These are phyloP conservation scores for Synanthedon tipuliformis DNA, from an alignment of 2,888 invertebrate genomes.

Conservation along the genomic window DNA sequence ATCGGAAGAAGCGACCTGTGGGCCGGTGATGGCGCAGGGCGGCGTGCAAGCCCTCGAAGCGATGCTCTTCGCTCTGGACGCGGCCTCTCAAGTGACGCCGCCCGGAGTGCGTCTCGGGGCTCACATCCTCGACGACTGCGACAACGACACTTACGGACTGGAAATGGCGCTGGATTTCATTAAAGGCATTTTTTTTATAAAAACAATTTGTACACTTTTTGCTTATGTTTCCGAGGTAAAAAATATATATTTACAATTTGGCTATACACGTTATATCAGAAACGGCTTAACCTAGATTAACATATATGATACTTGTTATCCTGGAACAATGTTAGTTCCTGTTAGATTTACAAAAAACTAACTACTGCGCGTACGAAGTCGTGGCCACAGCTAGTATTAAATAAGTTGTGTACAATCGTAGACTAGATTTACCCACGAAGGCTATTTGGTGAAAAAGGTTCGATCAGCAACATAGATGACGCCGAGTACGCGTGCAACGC, in stretches of 20 bases:
- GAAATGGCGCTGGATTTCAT: slow-evolving; percentile 95
- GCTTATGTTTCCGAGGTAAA: no score
- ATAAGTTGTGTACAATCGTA: no score
- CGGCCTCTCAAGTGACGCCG: slow-evolving; percentile 71
- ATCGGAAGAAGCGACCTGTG: slow-evolving; percentile 83
- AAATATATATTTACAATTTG: no score
- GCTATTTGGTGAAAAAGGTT: slow-evolving; percentile 70
- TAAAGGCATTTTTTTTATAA: slow-evolving; percentile 72
- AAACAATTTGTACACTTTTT: no score
- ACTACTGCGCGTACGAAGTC: no score
- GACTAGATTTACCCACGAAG: no score
- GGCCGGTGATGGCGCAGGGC: slow-evolving; percentile 91
- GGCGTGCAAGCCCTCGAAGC: slow-evolving; percentile 87
- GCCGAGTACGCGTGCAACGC: slow-evolving; percentile 88
- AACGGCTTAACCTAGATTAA: no score
- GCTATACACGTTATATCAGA: no score
- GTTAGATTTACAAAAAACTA: no score
- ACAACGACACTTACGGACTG: slow-evolving; percentile 90
- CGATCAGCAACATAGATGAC: slow-evolving; percentile 92
- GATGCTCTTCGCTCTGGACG: slow-evolving; percentile 89
- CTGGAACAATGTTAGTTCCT: no score
- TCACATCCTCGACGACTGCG: slow-evolving; percentile 90
- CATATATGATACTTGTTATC: no score
- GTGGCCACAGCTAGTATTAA: no score
- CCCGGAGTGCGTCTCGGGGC: slow-evolving; percentile 83